Base-by-base conservation (phyloP, 2,888 invertebrate species). In the Synanthedon vespiformis region DNA sequence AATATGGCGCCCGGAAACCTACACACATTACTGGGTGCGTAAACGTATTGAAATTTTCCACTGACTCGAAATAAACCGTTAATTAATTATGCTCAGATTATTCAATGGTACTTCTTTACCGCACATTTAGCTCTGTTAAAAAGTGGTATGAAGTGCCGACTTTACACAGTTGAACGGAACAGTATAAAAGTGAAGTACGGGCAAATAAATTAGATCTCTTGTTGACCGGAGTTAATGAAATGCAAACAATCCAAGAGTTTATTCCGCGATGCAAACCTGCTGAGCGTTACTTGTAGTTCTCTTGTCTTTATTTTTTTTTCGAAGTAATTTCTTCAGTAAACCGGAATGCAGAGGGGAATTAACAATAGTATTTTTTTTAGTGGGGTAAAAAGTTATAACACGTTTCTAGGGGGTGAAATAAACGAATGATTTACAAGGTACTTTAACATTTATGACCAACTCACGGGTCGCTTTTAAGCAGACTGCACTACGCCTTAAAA, bases 221-320 rank as follows among this genome's bases (percentile, higher is more conserved):
- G 77, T 79, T 79, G 79, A 74, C 76, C 70, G 62, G 61, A 70
- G 70, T 69, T 80, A 80, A 82, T 80, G 79, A 80, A 81, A 80
- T 74, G 75, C 80, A 78, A 80, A 79, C 75, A 76, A 72, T 71
- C 63, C 68, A 52, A 59, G 61, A 67, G 72, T 67, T 74, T 75
- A 72, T 71, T 70, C 68, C 64, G 61, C 64, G 65, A 68, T 73
- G 72, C 70, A 71, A 70, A 68, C 63, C 62, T 62, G 63, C 61
- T 44, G 44, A n/a, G 13, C 14, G 44, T 44, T 44, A 44, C 48
- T 48, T 48, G 16, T 48, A 16, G 3, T 10, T 48, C 18, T 48
- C 18, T 48, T 18, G 18, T 22, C 18, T 48, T 16, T 10, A 11
- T 48, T 48, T 48, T 48, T 16, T 48, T 48, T 48, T 22, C 11